Conservation (phyloP, 1,140 invertebrate species). For the Drosophila willistoni region DNA sequence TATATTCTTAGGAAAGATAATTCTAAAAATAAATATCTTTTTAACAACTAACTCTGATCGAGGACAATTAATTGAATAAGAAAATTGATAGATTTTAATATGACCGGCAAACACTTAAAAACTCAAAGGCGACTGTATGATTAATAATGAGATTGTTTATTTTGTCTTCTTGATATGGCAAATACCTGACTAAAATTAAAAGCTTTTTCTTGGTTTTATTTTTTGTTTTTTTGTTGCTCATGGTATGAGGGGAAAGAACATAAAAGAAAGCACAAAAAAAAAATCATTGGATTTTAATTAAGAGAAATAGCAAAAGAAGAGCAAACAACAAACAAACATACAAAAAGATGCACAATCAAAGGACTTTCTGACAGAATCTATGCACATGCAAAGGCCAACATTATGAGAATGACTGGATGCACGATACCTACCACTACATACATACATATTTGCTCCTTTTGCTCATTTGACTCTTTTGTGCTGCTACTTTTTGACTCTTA, state of each 20-base stretch:
- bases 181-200: background rate
- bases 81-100: too few relatives aligned
- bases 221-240: background rate
- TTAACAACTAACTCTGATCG: too few relatives aligned
- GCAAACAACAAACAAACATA: conserved; percentile 7
- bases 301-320: conserved; percentile 41
- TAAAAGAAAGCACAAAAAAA: conserved; percentile 41
- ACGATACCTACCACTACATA: background rate
- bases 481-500: conserved; percentile 25
- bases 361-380: conserved; percentile 20
- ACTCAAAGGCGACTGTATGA: too few relatives aligned
- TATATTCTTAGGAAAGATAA: too few relatives aligned
- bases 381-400: conserved; percentile 30
- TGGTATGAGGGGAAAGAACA: conserved; percentile 8
- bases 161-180: background rate
- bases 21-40: too few relatives aligned
- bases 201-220: background rate
- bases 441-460: conserved; percentile 20
- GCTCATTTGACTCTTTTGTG: conserved; percentile 11
- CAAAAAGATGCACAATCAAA: conserved; percentile 31
- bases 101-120: too few relatives aligned
- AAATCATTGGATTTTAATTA: conserved; percentile 75
- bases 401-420: conserved; percentile 3
- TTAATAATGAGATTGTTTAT: too few relatives aligned
- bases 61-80: too few relatives aligned